Evolutionary conservation across 2,797 vertebrate genomes (phyloP).

Genomic region (Acestrorhynchus altus): DNA sequence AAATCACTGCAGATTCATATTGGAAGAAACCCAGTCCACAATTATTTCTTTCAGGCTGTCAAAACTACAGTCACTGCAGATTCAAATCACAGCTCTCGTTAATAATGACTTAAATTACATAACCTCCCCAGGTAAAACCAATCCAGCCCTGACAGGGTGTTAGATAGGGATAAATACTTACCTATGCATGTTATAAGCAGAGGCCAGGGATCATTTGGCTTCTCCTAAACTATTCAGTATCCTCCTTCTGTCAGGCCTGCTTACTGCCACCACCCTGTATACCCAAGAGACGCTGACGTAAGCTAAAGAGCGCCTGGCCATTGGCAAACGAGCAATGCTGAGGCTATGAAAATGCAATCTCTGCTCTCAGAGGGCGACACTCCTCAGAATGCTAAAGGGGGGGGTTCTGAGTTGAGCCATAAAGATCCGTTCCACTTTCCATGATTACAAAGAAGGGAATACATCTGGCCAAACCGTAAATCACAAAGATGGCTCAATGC

Average conservation of each 20-base stretch:
- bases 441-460: conserved; percentile 47
- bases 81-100: not conserved
- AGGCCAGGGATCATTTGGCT: not conserved
- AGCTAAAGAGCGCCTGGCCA: conserved; percentile 19
- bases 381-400: conserved; percentile 27
- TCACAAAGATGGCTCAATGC: conserved; percentile 46
- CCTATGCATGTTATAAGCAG: not conserved
- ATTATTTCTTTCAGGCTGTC: not conserved
- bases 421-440: conserved; percentile 48
- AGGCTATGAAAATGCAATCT: conserved; percentile 11
- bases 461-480: conserved; percentile 51
- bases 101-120: not conserved
- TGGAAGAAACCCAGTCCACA: not conserved
- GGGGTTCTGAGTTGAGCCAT: conserved; percentile 13
- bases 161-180: not conserved
- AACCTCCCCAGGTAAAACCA: not conserved
- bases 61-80: not conserved
- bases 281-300: conserved; percentile 1
- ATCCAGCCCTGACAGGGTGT: not conserved
- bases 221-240: not conserved
- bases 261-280: not conserved
- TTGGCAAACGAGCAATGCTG: conserved; percentile 21
- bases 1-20: not conserved
- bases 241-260: not conserved
- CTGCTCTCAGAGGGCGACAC: conserved; percentile 23